phyloP scores from a whole-genome alignment of 2,888 invertebrate species.

The Chloroclystis v-ata region DNA sequence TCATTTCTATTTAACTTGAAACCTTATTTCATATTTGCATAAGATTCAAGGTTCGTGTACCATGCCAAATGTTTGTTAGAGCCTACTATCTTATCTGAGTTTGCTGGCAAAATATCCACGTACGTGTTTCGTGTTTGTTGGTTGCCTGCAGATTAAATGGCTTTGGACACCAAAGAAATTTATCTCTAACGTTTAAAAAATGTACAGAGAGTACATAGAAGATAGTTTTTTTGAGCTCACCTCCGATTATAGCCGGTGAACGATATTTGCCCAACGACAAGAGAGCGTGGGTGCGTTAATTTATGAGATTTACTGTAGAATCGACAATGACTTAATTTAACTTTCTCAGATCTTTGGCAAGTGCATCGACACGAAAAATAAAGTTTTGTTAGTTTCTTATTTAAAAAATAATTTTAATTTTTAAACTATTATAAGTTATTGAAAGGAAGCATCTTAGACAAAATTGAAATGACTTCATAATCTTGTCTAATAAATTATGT shows the following conservation, averaged over 20 bases:
- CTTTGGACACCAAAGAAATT: conserved; percentile 8
- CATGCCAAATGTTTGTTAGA: conserved; percentile 5
- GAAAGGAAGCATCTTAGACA: no score
- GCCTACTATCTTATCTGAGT: conserved; percentile 17
- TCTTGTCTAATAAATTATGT: no score
- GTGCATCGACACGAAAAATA: no score
- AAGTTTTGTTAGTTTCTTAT: no score
- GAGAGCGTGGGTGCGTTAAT: conserved; percentile 32
- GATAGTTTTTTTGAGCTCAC: conserved; percentile 35
- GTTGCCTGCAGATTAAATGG: conserved; percentile 8
- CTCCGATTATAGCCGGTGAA: conserved; percentile 34
- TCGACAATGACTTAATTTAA: conserved; percentile 35
- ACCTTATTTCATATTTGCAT: conserved; percentile 1
- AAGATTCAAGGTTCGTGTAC: conserved; percentile 12
- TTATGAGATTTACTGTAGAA: conserved; percentile 25
- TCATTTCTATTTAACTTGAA: no score
- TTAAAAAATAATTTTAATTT: no score
- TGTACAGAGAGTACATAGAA: conserved; percentile 14
- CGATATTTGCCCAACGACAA: conserved; percentile 6
- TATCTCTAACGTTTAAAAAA: conserved; percentile 21
- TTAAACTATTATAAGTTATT: no score
- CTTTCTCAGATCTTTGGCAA: conserved; percentile 42
- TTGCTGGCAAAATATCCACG: conserved; percentile 23
- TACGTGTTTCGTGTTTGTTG: conserved; percentile 9
- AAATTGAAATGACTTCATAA: no score